phyloP scores from a whole-genome alignment of 2,797 vertebrate species.

The Eleutherodactylus coqui region DNA sequence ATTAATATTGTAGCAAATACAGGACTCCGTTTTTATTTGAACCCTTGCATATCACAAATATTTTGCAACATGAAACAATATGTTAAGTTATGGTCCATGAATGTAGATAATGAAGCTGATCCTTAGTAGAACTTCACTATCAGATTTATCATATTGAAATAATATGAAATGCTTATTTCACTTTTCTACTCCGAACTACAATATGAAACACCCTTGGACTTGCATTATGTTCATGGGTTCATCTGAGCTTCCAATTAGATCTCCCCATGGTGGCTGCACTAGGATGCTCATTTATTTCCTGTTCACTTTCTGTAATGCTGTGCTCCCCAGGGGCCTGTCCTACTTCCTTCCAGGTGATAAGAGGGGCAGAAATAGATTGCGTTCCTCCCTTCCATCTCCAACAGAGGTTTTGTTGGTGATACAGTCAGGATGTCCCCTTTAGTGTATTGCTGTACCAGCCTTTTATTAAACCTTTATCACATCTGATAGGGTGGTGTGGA shows the following conservation, averaged over 20 bases:
- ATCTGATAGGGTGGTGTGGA: background rate
- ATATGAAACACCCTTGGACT: background rate
- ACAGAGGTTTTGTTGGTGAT: slow-evolving; percentile 20
- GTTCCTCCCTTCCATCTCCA: slow-evolving; percentile 42
- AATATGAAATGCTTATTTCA: background rate
- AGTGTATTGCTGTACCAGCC: background rate
- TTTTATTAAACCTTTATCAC: slow-evolving; percentile 28
- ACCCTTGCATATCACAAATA: no score
- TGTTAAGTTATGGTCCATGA: background rate
- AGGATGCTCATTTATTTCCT: slow-evolving; percentile 10
- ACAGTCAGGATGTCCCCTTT: slow-evolving; percentile 33
- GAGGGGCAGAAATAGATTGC: background rate
- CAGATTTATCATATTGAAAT: background rate
- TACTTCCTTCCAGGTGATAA: slow-evolving; percentile 57
- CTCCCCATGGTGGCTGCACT: background rate
- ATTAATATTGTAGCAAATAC: background rate
- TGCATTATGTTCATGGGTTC: background rate
- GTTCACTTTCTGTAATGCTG: slow-evolving; percentile 2
- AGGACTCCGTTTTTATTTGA: background rate
- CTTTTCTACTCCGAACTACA: background rate
- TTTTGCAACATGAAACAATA: background rate
- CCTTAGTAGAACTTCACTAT: background rate
- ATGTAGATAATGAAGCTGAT: background rate
- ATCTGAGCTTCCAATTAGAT: background rate
- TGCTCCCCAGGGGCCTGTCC: background rate